Conservation (phyloP, 2,888 invertebrate genomes). For the Sclerodermus sp. region DNA sequence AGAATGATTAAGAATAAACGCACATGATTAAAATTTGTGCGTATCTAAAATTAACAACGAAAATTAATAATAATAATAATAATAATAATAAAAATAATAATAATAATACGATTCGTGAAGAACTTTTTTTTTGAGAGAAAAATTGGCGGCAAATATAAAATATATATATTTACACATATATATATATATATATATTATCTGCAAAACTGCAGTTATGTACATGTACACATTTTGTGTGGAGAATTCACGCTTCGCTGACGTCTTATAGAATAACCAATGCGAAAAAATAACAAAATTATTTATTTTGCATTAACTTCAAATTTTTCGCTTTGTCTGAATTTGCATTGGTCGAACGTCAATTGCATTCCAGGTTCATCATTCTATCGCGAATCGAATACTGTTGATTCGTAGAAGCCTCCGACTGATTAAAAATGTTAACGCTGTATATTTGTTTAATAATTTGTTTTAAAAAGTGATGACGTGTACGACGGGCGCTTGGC, state of each 20-base stretch:
- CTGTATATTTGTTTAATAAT: no score
- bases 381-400: no score
- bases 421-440: no score
- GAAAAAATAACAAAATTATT: background rate
- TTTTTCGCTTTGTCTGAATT: no score
- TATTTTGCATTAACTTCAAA: no score
- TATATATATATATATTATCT: slow-evolving; percentile 3
- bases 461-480: background rate
- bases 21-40: slow-evolving; percentile 19
- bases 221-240: slow-evolving; percentile 9
- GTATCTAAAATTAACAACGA: slow-evolving; percentile 17
- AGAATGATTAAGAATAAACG: slow-evolving; percentile 52
- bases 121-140: slow-evolving; percentile 10
- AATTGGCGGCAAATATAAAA: slow-evolving; percentile 13
- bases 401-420: no score
- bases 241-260: background rate
- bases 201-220: slow-evolving; percentile 7
- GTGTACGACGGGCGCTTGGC: slow-evolving; percentile 8
- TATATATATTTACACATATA: background rate
- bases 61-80: slow-evolving; percentile 2
- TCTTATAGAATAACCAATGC: background rate
- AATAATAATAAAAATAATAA: slow-evolving; percentile 6
- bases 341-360: no score
- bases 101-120: background rate
- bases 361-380: no score